These are phyloP conservation scores for Schizothorax lantsangensis DNA, from an alignment of 2,797 vertebrate genomes.

Conservation along the genomic window DNA sequence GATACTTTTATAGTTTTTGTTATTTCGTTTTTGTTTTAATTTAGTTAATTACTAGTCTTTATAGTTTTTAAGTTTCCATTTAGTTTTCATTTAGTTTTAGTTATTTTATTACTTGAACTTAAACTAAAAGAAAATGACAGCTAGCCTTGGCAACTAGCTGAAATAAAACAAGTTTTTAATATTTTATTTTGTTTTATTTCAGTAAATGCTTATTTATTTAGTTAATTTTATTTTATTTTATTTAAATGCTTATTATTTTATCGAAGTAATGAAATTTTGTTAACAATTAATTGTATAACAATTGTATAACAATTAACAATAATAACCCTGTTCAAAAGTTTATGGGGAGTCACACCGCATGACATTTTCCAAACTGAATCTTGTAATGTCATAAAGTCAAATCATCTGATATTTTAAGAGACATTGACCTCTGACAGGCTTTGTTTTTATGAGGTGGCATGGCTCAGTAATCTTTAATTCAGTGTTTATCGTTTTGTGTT, in stretches of 20 bases:
- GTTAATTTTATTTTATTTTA: background rate
- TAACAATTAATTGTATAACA: too few relatives aligned
- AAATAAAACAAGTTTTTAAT: background rate
- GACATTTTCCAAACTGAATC: background rate
- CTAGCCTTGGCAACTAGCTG: background rate
- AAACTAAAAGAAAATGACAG: background rate
- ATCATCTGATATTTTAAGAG: background rate
- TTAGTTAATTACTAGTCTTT: background rate
- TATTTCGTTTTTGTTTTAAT: background rate
- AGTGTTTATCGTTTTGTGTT: conserved; percentile 32
- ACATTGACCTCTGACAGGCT: background rate
- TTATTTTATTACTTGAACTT: background rate
- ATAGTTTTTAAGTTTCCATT: background rate
- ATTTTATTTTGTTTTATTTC: background rate
- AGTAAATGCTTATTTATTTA: background rate
- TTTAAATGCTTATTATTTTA: background rate
- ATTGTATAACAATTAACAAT: background rate
- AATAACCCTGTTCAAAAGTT: background rate
- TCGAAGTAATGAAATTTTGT: background rate
- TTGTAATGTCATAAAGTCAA: background rate
- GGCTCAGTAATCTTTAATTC: conserved; percentile 45
- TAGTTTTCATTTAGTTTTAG: background rate
- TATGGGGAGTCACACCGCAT: background rate
- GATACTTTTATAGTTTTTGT: background rate
- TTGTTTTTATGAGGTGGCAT: conserved; percentile 38